A percentile compares a stretch with the other conserved stretches of the same genome.
Conservation (phyloP, 1,140 invertebrate genomes). For the Nephila pilipes region DNA sequence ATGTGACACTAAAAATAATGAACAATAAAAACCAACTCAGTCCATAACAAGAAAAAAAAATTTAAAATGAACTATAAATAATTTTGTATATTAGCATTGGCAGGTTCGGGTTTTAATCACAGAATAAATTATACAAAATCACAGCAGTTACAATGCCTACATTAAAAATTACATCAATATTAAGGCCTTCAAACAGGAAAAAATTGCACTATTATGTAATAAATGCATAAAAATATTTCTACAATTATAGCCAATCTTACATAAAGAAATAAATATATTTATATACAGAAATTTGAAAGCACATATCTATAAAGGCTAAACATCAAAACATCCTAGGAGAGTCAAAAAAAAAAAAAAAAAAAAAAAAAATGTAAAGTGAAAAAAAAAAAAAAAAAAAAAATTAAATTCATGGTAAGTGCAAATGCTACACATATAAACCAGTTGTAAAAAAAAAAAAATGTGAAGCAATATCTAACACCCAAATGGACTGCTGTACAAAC, state of each 20-base stretch:
- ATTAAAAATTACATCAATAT: background rate
- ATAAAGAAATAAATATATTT: background rate
- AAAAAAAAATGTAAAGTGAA: too few relatives aligned
- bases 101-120: background rate
- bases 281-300: background rate
- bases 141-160: background rate
- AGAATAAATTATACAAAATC: constrained; percentile 31
- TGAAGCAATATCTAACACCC: background rate
- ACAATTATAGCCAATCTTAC: background rate
- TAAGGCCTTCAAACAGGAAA: background rate
- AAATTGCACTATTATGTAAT: too few relatives aligned
- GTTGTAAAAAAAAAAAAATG: background rate
- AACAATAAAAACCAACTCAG: background rate
- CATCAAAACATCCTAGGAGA: background rate
- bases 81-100: background rate
- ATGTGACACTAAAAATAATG: background rate
- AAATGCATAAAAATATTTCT: too few relatives aligned
- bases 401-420: background rate
- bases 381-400: background rate
- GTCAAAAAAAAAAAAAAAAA: background rate
- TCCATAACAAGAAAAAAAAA: background rate
- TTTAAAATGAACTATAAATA: background rate
- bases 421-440: background rate
- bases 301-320: background rate
- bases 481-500: constrained; percentile 1